A percentile compares a stretch with the other conserved stretches of the same genome.
Evolutionary conservation across 2,113 vertebrate genomes (phyloP).

Genomic region (Centropus unirufus): DNA sequence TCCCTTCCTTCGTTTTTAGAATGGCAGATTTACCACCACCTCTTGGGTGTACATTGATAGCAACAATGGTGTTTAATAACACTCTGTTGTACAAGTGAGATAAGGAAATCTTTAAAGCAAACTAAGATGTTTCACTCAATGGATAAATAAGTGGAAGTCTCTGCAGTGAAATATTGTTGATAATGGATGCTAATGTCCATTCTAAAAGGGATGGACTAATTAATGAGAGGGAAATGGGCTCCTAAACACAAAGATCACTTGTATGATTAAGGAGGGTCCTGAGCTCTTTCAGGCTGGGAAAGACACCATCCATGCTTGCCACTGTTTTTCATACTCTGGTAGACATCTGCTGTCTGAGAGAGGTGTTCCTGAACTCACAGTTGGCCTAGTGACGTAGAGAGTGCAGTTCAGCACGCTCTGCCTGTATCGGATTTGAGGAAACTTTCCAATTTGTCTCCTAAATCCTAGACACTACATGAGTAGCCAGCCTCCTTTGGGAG

Average conservation of each 20-base stretch:
- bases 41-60: background rate
- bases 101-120: background rate
- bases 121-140: background rate
- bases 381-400: background rate
- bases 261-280: background rate
- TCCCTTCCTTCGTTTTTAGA: background rate
- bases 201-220: background rate
- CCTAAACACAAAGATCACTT: background rate
- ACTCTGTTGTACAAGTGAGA: background rate
- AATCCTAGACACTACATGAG: background rate
- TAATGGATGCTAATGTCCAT: background rate
- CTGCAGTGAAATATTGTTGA: background rate
- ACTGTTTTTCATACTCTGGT: background rate
- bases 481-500: background rate
- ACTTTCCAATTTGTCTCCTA: rapidly evolving
- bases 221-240: background rate
- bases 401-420: background rate
- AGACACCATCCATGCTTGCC: rapidly evolving
- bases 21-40: background rate
- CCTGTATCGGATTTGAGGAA: background rate
- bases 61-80: background rate
- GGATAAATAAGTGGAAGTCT: background rate
- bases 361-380: background rate
- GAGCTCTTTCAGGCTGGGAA: background rate
- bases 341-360: background rate